Evolutionary conservation across 2,888 invertebrate species (phyloP).

Genomic region (Papilio elwesi): DNA sequence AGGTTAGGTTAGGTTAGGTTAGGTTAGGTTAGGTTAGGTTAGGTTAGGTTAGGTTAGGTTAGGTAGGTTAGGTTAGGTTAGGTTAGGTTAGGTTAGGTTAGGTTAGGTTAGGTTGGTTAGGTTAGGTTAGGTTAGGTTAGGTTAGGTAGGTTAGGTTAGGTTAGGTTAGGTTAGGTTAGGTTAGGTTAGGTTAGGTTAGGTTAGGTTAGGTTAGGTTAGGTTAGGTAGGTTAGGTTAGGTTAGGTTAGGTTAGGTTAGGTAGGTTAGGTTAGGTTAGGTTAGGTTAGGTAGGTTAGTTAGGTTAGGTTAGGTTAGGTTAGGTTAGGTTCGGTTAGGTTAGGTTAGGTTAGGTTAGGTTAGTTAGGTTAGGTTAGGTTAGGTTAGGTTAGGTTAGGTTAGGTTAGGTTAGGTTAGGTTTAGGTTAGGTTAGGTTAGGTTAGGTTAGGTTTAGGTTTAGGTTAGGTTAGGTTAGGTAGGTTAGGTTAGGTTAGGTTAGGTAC

Average conservation of each 20-base stretch:
- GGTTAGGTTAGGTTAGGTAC: no score
- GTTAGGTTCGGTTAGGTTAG: no score
- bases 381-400: slow-evolving; percentile 42
- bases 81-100: slow-evolving; percentile 43
- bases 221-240: no score
- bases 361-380: slow-evolving; percentile 45
- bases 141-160: no score
- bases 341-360: slow-evolving; percentile 43
- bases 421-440: no score
- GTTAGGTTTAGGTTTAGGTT: no score
- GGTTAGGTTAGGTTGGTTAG: slow-evolving; percentile 44
- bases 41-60: no score
- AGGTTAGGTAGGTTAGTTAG: slow-evolving; percentile 15
- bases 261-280: no score
- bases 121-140: no score
- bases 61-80: no score
- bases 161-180: slow-evolving; percentile 44
- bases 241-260: no score
- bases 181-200: slow-evolving; percentile 27
- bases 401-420: slow-evolving; percentile 20
- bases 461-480: no score
- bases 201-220: slow-evolving; percentile 18
- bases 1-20: slow-evolving; percentile 37
- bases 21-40: slow-evolving; percentile 36
- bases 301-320: slow-evolving; percentile 37